Base-by-base conservation (phyloP, 2,797 vertebrate species). In the Heliangelus exortis region DNA sequence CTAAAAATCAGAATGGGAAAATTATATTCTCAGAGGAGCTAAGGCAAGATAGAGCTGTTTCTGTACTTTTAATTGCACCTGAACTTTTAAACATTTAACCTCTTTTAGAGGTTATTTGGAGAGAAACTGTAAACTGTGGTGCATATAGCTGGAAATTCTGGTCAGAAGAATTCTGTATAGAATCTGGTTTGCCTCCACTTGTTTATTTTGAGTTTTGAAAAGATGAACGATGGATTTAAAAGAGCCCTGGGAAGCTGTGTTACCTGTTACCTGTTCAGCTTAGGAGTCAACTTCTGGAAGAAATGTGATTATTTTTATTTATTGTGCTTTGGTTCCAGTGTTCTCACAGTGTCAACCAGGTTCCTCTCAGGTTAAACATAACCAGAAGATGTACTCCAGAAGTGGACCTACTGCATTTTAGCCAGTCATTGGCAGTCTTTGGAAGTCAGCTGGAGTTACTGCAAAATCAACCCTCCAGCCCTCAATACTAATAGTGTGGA, bases 401-500 rank as follows among this genome's bases (percentile, higher is more conserved):
- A 59, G 25, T 8, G 31, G 41, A 41, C 34, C 16, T 26, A 12
- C 15, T 22, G 15, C 2, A 0, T 63, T 55, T 45, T 15, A 33
- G 23, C 51, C 21, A 47, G 31, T 25, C 26, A 5, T 26, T 31
- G 28, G 36, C 54, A 31, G 39, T 31, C 14, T 29, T 12, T 36
- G 50, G 61, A 62, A 74, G 51, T 33, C 59, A 31, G 25, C 34
- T 50, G 47, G 25, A 23, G 31, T 50, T 71, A 39, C n/a, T n/a
- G 25, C 41, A 41, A 31, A 74, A 65, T 54, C 45, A n/a, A 3
- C 7, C 33, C 22, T 14, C 4, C 18, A 26, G 6, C 18, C 21
- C 14, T 63, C 69, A 22, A 22, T 25, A 23, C 23, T 17, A 4
- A 4, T 5, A 28, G 41, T 10, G 8, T 1, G 0, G 31, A 22